Conservation (phyloP, 2,888 invertebrate genomes). For the Chymomyza fuscimana region DNA sequence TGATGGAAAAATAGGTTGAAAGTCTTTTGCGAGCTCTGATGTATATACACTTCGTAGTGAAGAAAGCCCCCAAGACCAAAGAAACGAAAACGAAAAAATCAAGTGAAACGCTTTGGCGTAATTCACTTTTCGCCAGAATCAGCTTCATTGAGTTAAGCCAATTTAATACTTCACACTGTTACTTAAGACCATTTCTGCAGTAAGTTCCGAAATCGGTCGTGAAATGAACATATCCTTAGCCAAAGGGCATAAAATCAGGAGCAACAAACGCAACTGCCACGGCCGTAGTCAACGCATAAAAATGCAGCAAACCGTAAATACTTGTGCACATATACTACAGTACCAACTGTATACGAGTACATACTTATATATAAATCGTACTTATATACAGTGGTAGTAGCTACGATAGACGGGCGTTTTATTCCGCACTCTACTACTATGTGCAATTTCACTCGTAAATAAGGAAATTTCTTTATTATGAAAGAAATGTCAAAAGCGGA, state of each 20-base stretch:
- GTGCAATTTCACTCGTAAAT: constrained; percentile 34
- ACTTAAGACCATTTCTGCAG: not conserved
- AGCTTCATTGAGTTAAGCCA: too few species aligned
- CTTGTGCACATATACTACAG: constrained; percentile 1
- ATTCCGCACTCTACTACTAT: constrained; percentile 9
- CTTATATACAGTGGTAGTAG: not conserved
- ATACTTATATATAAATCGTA: constrained; percentile 1
- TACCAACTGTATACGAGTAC: not conserved
- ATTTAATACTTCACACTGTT: too few species aligned
- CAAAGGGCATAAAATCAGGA: not conserved
- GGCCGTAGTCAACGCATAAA: constrained; percentile 2
- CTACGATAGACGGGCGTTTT: constrained; percentile 1
- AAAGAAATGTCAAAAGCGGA: constrained; percentile 42
- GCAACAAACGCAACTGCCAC: not conserved
- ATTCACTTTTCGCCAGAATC: too few species aligned
- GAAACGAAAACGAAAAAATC: too few species aligned
- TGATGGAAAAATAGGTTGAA: too few species aligned
- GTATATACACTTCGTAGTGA: too few species aligned
- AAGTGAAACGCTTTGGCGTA: too few species aligned
- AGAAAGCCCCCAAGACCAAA: too few species aligned
- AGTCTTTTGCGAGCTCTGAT: too few species aligned
- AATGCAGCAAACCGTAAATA: constrained; percentile 21
- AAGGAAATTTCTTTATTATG: constrained; percentile 52
- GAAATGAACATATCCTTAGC: not conserved
- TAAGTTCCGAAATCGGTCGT: not conserved